Conservation (phyloP, 1,140 invertebrate genomes). For the Paraescarpia echinospica region DNA sequence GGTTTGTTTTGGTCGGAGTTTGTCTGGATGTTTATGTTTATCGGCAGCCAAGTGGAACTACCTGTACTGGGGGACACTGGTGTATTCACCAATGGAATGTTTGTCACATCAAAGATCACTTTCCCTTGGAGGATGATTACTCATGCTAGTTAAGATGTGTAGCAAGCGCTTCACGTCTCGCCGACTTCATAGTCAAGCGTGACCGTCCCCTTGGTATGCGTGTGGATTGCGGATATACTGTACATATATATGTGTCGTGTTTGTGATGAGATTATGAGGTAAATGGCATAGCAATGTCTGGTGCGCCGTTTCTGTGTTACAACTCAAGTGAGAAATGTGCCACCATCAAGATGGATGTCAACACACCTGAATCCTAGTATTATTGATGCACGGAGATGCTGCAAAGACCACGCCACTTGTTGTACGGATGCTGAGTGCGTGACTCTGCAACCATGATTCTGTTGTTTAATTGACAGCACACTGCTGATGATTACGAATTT, state of each 20-base stretch:
- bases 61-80: neutral
- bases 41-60: neutral
- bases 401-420: neutral
- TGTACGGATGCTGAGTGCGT: neutral
- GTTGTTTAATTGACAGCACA: neutral
- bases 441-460: neutral
- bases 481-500: neutral
- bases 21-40: neutral
- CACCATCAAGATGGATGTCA: neutral
- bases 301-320: neutral
- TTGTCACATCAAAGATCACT: neutral
- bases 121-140: neutral
- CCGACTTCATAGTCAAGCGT: neutral
- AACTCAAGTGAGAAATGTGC: neutral
- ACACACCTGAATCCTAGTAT: neutral
- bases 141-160: neutral
- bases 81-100: neutral
- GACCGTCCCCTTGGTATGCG: neutral
- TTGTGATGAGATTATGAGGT: neutral
- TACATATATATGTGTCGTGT: neutral
- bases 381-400: neutral
- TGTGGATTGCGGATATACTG: neutral
- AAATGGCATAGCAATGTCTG: neutral
- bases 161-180: neutral
- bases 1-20: neutral